Percentiles rank a stretch among this genome's conserved stretches.
phyloP scores from a whole-genome alignment of 37 sponge, comb jelly and placozoan genomes.

The Theonella swinhoei region DNA sequence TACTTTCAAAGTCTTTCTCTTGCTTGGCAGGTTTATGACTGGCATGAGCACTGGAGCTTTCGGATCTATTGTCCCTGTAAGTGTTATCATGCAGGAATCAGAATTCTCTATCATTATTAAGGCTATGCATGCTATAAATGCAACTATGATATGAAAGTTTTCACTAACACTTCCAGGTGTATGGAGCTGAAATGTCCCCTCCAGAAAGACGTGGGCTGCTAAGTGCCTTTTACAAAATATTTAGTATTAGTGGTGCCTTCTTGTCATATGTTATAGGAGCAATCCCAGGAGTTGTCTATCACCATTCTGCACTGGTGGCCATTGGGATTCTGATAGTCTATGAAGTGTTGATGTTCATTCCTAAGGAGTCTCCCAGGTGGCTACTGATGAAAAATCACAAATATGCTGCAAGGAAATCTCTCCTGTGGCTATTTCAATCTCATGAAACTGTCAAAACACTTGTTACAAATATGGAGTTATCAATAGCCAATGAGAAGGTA shows the following conservation, averaged over 20 bases:
- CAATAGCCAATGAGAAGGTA: no score
- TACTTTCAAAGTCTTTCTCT: not conserved
- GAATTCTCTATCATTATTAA: no score
- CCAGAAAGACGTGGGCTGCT: not conserved
- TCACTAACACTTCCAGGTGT: not conserved
- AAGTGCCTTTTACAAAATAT: not conserved
- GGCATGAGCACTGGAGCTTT: not conserved
- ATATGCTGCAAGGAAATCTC: not conserved
- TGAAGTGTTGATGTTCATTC: not conserved
- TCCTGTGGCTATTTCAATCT: not conserved
- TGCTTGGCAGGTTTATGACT: not conserved
- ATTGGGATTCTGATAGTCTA: not conserved
- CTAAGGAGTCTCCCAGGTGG: not conserved
- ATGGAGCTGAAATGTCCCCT: not conserved
- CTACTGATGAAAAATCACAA: not conserved
- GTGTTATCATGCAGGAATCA: no score
- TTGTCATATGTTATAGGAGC: not conserved
- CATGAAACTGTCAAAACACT: not conserved
- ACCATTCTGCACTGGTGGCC: not conserved
- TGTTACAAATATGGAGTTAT: not conserved
- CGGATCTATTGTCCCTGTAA: no score
- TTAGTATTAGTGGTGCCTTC: not conserved
- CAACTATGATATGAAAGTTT: not conserved
- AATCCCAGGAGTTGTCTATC: not conserved
- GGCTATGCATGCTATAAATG: not conserved